Percentiles rank a stretch among this genome's conserved stretches.
Conservation (phyloP, 2,797 vertebrate genomes). For the Myoxocephalus aenaeus region DNA sequence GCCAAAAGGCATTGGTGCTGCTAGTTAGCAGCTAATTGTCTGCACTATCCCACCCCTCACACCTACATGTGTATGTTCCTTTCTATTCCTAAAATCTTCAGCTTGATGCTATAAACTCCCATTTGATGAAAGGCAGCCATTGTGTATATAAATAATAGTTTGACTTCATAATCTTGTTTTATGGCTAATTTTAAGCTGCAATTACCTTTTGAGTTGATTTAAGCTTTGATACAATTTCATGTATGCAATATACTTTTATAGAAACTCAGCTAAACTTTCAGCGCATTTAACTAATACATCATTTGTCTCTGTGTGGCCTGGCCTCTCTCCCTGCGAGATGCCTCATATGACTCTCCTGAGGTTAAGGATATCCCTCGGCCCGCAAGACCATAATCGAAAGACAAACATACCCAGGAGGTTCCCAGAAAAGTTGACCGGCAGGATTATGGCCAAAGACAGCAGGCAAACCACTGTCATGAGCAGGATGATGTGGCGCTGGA, state of each 20-base stretch:
- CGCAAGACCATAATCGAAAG: conserved; percentile 50
- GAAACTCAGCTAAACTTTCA: conserved; percentile 9
- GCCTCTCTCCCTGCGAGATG: conserved; percentile 34
- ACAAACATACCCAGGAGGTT: conserved; percentile 90
- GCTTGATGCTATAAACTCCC: conserved; percentile 42
- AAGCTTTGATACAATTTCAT: conserved; percentile 8
- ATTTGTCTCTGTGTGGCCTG: conserved; percentile 66
- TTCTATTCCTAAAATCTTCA: conserved; percentile 55
- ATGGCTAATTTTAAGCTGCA: conserved; percentile 17
- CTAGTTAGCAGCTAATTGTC: conserved; percentile 50
- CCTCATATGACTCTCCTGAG: conserved; percentile 27
- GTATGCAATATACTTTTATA: conserved; percentile 10
- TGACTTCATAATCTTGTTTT: conserved; percentile 16
- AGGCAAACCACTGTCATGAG: conserved; percentile 91
- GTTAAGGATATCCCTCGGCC: conserved; percentile 59
- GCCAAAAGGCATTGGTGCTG: conserved; percentile 61
- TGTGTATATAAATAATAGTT: conserved; percentile 32
- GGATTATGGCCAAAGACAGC: conserved; percentile 93
- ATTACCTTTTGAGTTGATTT: conserved; percentile 14
- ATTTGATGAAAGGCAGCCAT: conserved; percentile 30
- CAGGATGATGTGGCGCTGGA: conserved; percentile 96
- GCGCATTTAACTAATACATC: conserved; percentile 24
- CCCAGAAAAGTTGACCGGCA: conserved; percentile 96
- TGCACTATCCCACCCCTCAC: conserved; percentile 42
- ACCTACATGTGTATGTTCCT: conserved; percentile 56